Base-by-base conservation (phyloP, 2,113 vertebrate species). In the Corythaeola cristata region DNA sequence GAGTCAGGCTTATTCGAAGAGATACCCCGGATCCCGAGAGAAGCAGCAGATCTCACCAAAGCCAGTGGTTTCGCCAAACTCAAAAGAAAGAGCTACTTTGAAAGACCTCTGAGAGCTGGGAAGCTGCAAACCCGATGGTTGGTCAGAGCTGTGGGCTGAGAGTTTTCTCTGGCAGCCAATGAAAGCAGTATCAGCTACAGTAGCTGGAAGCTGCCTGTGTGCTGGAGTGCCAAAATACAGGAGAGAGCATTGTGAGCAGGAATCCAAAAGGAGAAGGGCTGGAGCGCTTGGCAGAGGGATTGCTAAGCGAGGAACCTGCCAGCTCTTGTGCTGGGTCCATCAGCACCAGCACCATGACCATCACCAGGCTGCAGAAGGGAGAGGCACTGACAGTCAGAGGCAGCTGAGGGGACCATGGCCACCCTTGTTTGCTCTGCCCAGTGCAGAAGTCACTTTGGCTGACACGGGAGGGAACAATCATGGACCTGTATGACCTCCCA, bases 101-200 rank as follows among this genome's bases (percentile, higher is more conserved):
- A 93, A 68, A 72, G 92, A 17, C 45, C 87, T 66, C 55, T 1
- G n/a, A 53, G 89, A 88, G 74, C 52, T 75, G 85, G 92, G 92
- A 88, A 75, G 88, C 85, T 85, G 85, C 44, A 21, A 89, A 53
- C 62, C 66, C 1, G 0, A 2, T 23, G 85, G 44, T 3, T 56
- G 95, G 94, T 91, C 94, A 60, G 96, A 45, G 78, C 88, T 88
- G 88, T 0, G 8, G 85, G 92, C 67, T 91, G 74, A 12, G 71
- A 90, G 92, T 95, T 97, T 96, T 64, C 90, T 93, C 96, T 96
- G 95, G 95, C 95, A 95, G 88, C 82, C 73, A 93, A 97, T 94
- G 85, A 94, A 97, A 96, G 94, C 12, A 32, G 35, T 10, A 17
- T 17, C 90, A 90, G 85, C 90, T 85, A 53, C 90, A 58, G 95